Evolutionary conservation across 2,888 invertebrate genomes (phyloP).

Genomic region (Lasioglossum vierecki): DNA sequence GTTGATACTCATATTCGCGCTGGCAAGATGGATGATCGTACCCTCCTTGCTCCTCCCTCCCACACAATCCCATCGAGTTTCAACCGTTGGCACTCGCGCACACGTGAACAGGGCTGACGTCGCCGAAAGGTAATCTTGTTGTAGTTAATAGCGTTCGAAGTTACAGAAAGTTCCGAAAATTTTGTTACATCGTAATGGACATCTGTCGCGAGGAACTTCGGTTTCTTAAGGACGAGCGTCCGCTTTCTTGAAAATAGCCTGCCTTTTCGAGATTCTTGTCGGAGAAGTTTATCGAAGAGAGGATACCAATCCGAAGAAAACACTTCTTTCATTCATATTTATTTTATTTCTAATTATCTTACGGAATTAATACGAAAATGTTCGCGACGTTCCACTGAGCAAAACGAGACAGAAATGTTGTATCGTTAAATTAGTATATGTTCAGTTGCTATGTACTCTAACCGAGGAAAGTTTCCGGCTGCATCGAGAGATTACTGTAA

Average conservation of each 20-base stretch:
- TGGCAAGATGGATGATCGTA: constrained; percentile 69
- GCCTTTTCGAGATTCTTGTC: neutral
- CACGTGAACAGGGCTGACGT: neutral
- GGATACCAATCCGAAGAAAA: neutral
- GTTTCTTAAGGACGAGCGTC: neutral
- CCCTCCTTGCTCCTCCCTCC: neutral
- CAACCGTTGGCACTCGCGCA: neutral
- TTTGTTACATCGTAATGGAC: neutral
- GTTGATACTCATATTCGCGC: constrained; percentile 72
- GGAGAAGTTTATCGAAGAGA: neutral
- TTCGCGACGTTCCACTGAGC: neutral
- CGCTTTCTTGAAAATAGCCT: neutral
- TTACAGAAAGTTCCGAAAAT: neutral
- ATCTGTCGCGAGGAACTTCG: neutral
- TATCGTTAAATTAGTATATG: neutral
- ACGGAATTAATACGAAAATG: neutral
- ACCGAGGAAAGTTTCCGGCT: neutral
- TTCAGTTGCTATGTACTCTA: no score
- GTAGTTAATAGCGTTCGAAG: neutral
- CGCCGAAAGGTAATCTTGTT: neutral
- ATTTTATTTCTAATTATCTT: neutral
- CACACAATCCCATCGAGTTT: neutral
- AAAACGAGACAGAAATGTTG: neutral
- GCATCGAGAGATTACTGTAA: neutral
- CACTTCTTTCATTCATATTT: no score